Conservation (phyloP, 2,113 vertebrate genomes). For the Prionailurus bengalensis region DNA sequence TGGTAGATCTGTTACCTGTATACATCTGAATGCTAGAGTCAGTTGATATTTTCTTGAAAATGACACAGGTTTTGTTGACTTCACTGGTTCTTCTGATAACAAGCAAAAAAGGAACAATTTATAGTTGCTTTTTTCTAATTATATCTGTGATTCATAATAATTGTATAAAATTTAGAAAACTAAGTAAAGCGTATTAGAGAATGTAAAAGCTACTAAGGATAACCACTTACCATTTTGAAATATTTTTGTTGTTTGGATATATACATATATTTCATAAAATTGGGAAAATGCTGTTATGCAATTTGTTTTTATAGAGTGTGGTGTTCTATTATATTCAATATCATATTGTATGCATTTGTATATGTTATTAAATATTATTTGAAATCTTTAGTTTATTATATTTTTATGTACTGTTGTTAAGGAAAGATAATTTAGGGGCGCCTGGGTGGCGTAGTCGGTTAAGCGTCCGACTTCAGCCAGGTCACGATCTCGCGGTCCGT, state of each 20-base stretch:
- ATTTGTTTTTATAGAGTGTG: not conserved
- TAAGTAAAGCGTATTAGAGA: not conserved
- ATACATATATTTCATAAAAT: not conserved
- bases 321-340: not conserved
- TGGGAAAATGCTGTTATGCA: not conserved
- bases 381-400: not conserved
- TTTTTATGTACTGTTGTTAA: slow-evolving; percentile 18
- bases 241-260: not conserved
- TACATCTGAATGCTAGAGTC: not conserved
- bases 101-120: not conserved
- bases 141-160: not conserved
- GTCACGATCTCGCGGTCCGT: too few relatives aligned
- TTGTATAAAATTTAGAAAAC: not conserved
- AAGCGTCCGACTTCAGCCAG: too few relatives aligned
- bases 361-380: slow-evolving; percentile 1
- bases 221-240: slow-evolving; percentile 32
- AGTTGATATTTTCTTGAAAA: not conserved
- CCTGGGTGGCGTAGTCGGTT: too few relatives aligned
- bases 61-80: not conserved
- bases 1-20: not conserved
- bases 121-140: not conserved
- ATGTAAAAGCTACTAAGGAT: not conserved
- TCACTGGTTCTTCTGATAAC: not conserved
- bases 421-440: not conserved
- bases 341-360: not conserved